Evolutionary conservation across 2,113 vertebrate genomes (phyloP).

Genomic region (Rhadina sibilatrix): DNA sequence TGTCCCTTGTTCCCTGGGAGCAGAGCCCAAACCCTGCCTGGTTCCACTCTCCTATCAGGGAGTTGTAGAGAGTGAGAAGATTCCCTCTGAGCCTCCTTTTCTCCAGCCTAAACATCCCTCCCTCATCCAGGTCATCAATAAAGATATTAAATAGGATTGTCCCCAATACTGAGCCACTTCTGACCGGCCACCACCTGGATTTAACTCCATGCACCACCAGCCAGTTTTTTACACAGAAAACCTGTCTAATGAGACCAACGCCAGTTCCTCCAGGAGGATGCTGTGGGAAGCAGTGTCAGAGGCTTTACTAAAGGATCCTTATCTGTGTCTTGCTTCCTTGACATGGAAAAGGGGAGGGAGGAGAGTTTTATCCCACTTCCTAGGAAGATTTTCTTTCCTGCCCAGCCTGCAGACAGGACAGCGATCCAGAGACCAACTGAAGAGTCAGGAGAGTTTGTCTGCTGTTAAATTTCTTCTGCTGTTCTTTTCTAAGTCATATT

Average conservation of each 20-base stretch:
- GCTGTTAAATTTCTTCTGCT: not conserved
- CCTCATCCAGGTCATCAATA: not conserved
- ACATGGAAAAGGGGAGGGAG: not conserved
- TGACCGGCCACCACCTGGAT: fast-evolving
- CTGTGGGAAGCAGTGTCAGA: not conserved
- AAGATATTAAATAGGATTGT: not conserved
- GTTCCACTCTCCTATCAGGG: not conserved
- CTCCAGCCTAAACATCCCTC: not conserved
- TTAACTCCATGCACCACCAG: not conserved
- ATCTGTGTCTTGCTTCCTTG: not conserved
- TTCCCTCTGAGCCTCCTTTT: not conserved
- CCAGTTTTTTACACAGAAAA: not conserved
- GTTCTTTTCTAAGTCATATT: not conserved
- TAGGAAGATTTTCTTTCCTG: not conserved
- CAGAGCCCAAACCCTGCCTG: not conserved
- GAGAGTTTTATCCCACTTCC: not conserved
- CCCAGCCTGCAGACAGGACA: not conserved
- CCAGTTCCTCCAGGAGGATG: not conserved
- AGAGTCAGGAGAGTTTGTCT: not conserved
- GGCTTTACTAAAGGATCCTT: not conserved
- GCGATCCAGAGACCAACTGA: not conserved
- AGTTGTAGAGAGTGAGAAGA: not conserved
- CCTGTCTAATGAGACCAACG: not conserved
- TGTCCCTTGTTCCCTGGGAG: not conserved
- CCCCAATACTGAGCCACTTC: fast-evolving